Evolutionary conservation across 2,113 vertebrate species (phyloP), one percentile per base, ranked within the genome.

Genomic region (Odocoileus hemionus): DNA sequence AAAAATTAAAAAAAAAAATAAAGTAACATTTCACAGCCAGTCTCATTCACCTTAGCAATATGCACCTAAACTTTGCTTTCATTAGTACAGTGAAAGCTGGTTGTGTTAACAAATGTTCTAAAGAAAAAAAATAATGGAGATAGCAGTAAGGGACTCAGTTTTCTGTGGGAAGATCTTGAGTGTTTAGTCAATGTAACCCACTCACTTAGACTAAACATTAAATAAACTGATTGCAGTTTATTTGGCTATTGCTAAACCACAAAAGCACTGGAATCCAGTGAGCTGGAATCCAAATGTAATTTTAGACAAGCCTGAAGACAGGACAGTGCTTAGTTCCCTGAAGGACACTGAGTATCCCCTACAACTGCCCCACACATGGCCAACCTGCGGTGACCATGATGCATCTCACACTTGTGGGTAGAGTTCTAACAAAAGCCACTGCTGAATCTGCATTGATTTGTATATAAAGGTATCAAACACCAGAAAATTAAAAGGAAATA

Each of bases 261-360:
- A 79, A 95, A 94, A 96, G 50, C 47, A 86, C 92, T 67, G 67
- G n/a, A 39, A 39, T 39, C n/a, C 67, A 70, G 10, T 23, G 0
- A 95, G 12, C 58, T 43, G 21, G 82, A 45, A 13, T 74, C 16
- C 7, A 30, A 91, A 96, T 93, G 97, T 98, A 97, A 95, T 94
- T 96, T 96, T 52, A 95, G 88, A 94, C 15, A 82, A 55, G 33
- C 25, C 45, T 7, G 86, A 25, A 50, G 84, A 86, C 15, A n/a
- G n/a, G n/a, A 14, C 61, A 39, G 17, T 96, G 26, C 2, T 96
- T 89, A 79, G 92, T 90, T 16, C 96, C 70, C 94, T 92, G 76
- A 96, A 76, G 76, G 67, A 17, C 60, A 1, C 7, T 50, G 58
- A 17, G 88, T 55, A 2, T 86, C 55, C 4, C 25, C 21, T 57